A percentile compares a stretch with the other conserved stretches of the same genome.
These are phyloP conservation scores for Platalea minor DNA, from an alignment of 2,797 vertebrate genomes.

Conservation along the genomic window DNA sequence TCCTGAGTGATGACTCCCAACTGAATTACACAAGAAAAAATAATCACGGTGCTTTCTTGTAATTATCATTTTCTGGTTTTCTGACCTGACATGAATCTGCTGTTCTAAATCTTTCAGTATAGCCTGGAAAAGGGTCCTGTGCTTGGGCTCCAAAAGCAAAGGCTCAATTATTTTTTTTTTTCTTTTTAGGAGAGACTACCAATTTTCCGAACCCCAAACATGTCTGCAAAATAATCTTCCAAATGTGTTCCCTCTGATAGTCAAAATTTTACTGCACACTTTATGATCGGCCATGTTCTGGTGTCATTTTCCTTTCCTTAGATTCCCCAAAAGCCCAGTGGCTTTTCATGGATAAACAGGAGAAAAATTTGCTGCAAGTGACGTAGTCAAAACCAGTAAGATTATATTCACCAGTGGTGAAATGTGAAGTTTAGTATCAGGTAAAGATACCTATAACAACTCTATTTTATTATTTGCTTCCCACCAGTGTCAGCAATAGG, in stretches of 20 bases:
- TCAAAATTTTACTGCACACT: not conserved
- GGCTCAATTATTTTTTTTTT: not conserved
- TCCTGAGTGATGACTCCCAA: not conserved
- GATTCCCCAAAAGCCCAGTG: not conserved
- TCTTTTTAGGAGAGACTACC: not conserved
- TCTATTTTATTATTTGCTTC: not conserved
- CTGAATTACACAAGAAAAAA: not conserved
- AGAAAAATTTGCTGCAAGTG: not conserved
- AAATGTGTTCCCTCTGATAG: not conserved
- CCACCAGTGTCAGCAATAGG: not conserved
- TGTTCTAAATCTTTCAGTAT: not conserved
- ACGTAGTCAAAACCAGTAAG: not conserved
- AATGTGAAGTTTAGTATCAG: not conserved
- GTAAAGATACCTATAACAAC: not conserved
- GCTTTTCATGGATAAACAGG: not conserved
- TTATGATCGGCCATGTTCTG: not conserved
- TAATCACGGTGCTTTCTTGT: not conserved
- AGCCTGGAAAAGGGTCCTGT: not conserved
- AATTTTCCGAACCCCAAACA: not conserved
- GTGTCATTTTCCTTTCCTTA: not conserved
- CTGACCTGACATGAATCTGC: not conserved
- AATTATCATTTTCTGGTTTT: not conserved
- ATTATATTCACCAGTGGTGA: not conserved
- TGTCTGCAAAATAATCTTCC: not conserved
- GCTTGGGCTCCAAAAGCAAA: not conserved